Base-by-base conservation (phyloP, 2,888 invertebrate genomes). In the Drosophila setosimentum region DNA sequence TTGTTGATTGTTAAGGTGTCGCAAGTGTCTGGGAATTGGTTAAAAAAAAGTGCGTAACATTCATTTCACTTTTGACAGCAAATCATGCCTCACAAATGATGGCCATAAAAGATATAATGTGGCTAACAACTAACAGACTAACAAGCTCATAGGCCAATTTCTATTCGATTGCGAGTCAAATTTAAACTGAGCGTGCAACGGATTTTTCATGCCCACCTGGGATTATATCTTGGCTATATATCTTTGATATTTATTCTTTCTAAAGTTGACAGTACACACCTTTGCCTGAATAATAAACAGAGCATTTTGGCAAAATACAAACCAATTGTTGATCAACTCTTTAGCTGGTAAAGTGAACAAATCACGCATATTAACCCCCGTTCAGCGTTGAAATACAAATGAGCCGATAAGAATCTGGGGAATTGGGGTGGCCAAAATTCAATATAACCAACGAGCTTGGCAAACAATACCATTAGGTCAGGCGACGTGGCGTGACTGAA, bases 401-500 rank as follows among this genome's bases (percentile, higher is more conserved):
- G 32, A 62, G 32, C 11, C 29, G 79, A 80, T 80, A 71, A 57
- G 55, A 68, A 81, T 80, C 79, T 58, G 13, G 58, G 30, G 13
- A 30, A 51, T 40, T 29, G 53, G 40, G 64, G 11, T 27, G 37
- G 40, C 42, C 49, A 55, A 35, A 37, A 63, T 55, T 67, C 55
- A 66, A 77, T 61, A 65, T 42, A 29, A 24, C 24, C 37, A 61
- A 18, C 32, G 58, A 57, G 61, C 61, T 33, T 62, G 6, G 53
- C 63, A 55, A 78, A 62, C 60, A 68, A 58, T 62, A 48, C 66
- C 78, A 80, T 87, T 89, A 87, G 72, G 35, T 64, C 72, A 64
- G 49, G 58, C 77, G 75, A 78, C 68, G 78, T 74, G 82, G 68
- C 85, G 74, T 87, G 85, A 87, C 89, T 82, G 67, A 73, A 53